These are phyloP conservation scores for Hemiscyllium ocellatum DNA, from an alignment of 2,113 vertebrate species.

Conservation along the genomic window DNA sequence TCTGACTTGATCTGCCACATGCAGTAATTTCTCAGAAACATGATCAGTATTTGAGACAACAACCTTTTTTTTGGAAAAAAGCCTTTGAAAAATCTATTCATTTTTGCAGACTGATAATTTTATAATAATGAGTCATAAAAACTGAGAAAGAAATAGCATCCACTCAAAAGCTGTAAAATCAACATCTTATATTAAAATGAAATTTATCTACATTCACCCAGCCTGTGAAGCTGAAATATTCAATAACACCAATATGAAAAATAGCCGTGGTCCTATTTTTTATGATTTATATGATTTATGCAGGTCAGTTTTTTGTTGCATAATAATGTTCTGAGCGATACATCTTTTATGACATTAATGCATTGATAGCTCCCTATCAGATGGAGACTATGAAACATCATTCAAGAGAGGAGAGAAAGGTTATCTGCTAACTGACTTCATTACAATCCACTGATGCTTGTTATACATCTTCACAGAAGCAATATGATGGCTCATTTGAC, in stretches of 20 bases:
- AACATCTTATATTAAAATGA: background rate
- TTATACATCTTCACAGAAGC: background rate
- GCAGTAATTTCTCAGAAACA: constrained; percentile 71
- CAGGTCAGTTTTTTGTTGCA: background rate
- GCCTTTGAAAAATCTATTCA: constrained; percentile 58
- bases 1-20: constrained; percentile 63
- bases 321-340: background rate
- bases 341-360: background rate
- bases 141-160: background rate
- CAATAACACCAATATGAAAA: background rate
- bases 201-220: background rate
- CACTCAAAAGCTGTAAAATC: background rate
- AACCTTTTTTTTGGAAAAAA: constrained; percentile 55
- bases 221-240: background rate
- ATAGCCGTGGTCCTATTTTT: background rate
- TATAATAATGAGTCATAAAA: constrained; percentile 50
- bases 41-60: constrained; percentile 61
- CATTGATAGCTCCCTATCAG: background rate
- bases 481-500: background rate
- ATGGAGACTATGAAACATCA: background rate
- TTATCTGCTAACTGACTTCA: background rate
- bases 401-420: background rate
- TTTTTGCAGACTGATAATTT: constrained; percentile 48
- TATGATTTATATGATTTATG: background rate
- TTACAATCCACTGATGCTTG: background rate